Evolutionary conservation across 2,888 invertebrate genomes (phyloP), one percentile per base, ranked within the genome.

Genomic region (Epinotia ramella): DNA sequence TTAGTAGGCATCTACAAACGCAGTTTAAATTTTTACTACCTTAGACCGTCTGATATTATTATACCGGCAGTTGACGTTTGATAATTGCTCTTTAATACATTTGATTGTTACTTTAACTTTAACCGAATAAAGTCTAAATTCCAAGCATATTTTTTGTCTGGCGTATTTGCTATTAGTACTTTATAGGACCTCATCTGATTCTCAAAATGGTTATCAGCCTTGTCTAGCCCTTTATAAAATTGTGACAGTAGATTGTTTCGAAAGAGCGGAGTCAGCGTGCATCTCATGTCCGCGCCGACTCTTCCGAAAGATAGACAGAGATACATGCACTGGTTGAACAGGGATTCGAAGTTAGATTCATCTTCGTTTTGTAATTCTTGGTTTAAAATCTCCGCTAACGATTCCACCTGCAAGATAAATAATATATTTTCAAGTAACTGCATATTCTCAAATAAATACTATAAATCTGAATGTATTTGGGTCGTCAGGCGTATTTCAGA

Each of bases 261-360:
- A 84, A 98, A 98, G 71, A 97, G 95, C 12, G 97, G 97, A 0
- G 97, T 96, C 86, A 97, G 95, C 3, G 97, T 95, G 33, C 97
- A 96, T 78, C 99, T 95, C 90, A 99, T 98, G 90, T 99, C 99
- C 1, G 98, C 98, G 0, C 99, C 99, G 1, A 99, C 98, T 85
- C 99, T 96, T 80, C 99, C 98, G 86, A 99, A 98, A 0, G 99
- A 99, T 72, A 98, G 93, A 9, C 99, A 99, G 84, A 99, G 98
- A 91, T 99, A 99, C 97, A 99, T 99, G 89, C 98, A 98, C 86
- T 99, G 99, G 11, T 98, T 98, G 70, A 99, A 92, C 59, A 99
- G 95, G 0, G 98, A 97, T 86, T 98, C 98, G 76, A 98, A 95
- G 12, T 96, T 96, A 18, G 96, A 96, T 49, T 97, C 96, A 49